phyloP scores from a whole-genome alignment of 2,797 vertebrate genomes.

The Pelodytes ibericus region DNA sequence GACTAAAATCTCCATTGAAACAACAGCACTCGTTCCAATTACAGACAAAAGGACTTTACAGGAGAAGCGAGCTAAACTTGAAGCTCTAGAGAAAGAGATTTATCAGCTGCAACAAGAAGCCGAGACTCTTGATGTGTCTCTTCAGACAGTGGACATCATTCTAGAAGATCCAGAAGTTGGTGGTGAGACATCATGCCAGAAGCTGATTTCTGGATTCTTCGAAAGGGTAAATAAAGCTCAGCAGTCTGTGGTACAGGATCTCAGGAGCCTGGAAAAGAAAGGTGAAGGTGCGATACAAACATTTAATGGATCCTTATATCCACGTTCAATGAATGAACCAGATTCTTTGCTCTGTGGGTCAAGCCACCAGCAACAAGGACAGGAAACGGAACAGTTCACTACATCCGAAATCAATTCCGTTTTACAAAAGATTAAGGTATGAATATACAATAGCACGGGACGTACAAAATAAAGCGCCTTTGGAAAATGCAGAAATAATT shows the following conservation, averaged over 20 bases:
- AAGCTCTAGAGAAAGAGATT: constrained; percentile 69
- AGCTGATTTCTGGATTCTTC: constrained; percentile 61
- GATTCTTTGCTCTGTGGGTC: constrained; percentile 69
- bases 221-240: constrained; percentile 30
- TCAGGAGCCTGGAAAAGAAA: not conserved
- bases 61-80: constrained; percentile 65
- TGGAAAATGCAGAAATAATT: too few relatives aligned
- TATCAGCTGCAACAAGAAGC: constrained; percentile 80
- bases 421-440: constrained; percentile 67
- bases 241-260: rapidly evolving
- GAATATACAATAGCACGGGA: too few relatives aligned
- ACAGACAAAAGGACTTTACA: constrained; percentile 60
- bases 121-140: constrained; percentile 76
- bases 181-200: constrained; percentile 62
- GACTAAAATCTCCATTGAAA: constrained; percentile 69
- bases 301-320: not conserved
- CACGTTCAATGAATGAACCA: not conserved
- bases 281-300: not conserved
- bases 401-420: constrained; percentile 66
- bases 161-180: constrained; percentile 71
- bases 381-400: constrained; percentile 67
- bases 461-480: too few relatives aligned
- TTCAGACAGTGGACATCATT: constrained; percentile 74
- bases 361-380: constrained; percentile 74
- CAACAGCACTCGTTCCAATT: constrained; percentile 60